Conservation (phyloP, 2,888 invertebrate genomes). For the Adineta ricciae region DNA sequence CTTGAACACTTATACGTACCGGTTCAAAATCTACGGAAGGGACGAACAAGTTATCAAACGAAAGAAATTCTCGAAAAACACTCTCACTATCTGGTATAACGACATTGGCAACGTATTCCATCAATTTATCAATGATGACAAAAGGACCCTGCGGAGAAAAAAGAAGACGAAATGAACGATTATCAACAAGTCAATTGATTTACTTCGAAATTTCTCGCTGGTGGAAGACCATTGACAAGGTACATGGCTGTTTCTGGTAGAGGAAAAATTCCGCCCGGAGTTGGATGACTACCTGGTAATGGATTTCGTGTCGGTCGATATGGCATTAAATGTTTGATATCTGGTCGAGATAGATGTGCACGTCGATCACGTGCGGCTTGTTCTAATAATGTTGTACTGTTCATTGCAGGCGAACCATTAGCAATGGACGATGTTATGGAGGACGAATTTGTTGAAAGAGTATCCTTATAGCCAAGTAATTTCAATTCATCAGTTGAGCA, state of each 20-base stretch:
- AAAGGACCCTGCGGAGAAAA: conserved; percentile 65
- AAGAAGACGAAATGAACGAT: no score
- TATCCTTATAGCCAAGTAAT: conserved; percentile 53
- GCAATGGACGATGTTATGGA: conserved; percentile 23
- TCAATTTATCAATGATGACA: conserved; percentile 75
- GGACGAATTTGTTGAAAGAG: not conserved
- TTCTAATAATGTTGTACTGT: not conserved
- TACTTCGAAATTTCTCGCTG: conserved; percentile 71
- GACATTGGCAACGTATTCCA: conserved; percentile 75
- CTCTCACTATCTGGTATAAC: conserved; percentile 66
- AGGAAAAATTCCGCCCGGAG: conserved; percentile 80
- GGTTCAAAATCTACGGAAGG: not conserved
- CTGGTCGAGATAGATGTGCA: conserved; percentile 61
- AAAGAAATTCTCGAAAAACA: no score
- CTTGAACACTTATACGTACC: conserved; percentile 23
- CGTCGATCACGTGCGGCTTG: conserved; percentile 35
- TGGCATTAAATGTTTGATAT: conserved; percentile 90
- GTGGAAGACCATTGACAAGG: conserved; percentile 77
- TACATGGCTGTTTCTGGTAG: conserved; percentile 80
- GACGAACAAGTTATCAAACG: no score
- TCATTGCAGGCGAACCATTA: not conserved
- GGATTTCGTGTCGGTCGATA: conserved; percentile 73
- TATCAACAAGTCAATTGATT: no score
- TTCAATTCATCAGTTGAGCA: conserved; percentile 81
- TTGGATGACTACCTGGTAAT: conserved; percentile 51